These are phyloP conservation scores for Chromis chromis DNA, from an alignment of 2,797 vertebrate genomes.

Conservation along the genomic window DNA sequence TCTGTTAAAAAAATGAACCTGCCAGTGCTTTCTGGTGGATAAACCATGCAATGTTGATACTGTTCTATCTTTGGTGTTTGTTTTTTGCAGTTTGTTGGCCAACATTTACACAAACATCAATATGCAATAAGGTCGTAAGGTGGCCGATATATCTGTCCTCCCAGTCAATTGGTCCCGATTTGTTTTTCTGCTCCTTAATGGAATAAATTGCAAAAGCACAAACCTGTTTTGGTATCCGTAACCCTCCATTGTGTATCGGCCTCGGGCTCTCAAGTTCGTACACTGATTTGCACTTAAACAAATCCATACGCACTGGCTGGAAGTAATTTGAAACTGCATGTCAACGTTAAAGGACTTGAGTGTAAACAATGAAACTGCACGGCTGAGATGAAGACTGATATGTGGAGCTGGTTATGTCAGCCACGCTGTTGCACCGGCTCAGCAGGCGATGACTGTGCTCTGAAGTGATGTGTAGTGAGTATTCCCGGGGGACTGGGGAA, in stretches of 20 bases:
- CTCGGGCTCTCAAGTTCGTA: background rate
- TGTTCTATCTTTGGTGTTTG: background rate
- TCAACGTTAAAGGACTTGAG: slow-evolving; percentile 26
- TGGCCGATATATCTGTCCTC: background rate
- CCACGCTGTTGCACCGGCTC: slow-evolving; percentile 56
- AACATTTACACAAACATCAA: background rate
- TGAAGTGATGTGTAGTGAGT: slow-evolving; percentile 57
- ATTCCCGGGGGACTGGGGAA: slow-evolving; percentile 48
- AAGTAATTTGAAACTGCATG: slow-evolving; percentile 19
- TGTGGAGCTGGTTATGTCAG: slow-evolving; percentile 45
- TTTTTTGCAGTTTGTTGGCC: background rate
- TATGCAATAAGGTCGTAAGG: background rate
- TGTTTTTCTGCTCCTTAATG: background rate
- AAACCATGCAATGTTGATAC: background rate
- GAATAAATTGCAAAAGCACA: background rate
- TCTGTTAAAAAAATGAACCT: background rate
- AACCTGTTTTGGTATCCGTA: background rate
- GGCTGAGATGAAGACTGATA: slow-evolving; percentile 36
- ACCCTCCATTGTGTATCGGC: slow-evolving; percentile 5
- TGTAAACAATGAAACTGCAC: slow-evolving; percentile 27
- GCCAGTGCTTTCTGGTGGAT: background rate
- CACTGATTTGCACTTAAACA: slow-evolving; percentile 2
- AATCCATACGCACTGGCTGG: slow-evolving; percentile 4
- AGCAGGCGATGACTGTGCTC: slow-evolving; percentile 52
- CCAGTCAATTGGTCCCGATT: background rate